Evolutionary conservation across 2,797 vertebrate species (phyloP).

Genomic region (Coracias cyanogaster): DNA sequence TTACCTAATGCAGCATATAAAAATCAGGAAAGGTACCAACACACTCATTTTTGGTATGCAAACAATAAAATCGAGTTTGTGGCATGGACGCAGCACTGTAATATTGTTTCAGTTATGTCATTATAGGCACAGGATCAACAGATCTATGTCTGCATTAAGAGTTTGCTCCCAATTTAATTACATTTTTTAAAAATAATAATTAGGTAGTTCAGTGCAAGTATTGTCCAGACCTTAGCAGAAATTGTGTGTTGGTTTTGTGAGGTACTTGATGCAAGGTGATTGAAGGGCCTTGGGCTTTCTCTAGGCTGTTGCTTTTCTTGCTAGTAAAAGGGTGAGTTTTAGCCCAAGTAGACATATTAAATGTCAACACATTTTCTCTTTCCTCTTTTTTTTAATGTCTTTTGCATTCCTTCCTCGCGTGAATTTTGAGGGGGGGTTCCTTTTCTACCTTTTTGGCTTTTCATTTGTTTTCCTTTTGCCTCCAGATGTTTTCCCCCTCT

Average conservation of each 20-base stretch:
- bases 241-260: not conserved
- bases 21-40: not conserved
- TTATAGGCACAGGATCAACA: not conserved
- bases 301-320: constrained; percentile 15
- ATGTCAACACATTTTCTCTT: constrained; percentile 26
- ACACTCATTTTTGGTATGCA: not conserved
- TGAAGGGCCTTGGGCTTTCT: not conserved
- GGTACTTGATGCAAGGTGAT: not conserved
- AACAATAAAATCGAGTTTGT: not conserved
- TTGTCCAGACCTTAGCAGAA: not conserved
- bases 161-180: not conserved
- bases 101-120: not conserved
- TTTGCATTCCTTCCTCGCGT: not conserved
- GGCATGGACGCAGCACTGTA: not conserved
- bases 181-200: not conserved
- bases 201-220: not conserved
- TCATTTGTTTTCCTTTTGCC: not conserved
- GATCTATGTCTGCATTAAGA: not conserved
- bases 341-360: not conserved
- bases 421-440: constrained; percentile 1
- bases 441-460: not conserved
- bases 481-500: not conserved
- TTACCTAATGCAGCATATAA: not conserved
- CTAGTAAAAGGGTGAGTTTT: constrained; percentile 35
- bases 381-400: constrained; percentile 9